Percentiles rank a stretch among this genome's conserved stretches.
Conservation (phyloP, 2,797 vertebrate genomes). For the Malacoctenus gilli region DNA sequence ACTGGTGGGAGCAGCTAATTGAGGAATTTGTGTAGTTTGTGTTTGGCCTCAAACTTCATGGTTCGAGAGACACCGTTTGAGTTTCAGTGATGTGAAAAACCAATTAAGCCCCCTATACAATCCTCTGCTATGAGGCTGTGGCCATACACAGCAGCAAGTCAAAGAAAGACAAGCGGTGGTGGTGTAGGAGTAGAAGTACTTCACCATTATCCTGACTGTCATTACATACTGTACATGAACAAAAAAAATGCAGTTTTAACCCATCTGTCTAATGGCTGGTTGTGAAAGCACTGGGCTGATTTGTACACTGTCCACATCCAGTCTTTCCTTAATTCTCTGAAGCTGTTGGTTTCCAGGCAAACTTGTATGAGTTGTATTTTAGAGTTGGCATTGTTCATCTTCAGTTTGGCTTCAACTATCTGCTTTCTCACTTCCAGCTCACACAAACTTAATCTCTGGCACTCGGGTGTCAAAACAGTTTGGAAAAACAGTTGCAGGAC, state of each 20-base stretch:
- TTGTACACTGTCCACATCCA: slow-evolving; percentile 16
- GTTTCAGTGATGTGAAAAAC: slow-evolving; percentile 42
- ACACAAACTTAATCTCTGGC: slow-evolving; percentile 50
- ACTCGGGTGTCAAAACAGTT: slow-evolving; percentile 42
- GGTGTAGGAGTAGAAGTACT: background rate
- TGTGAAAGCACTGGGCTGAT: slow-evolving; percentile 34
- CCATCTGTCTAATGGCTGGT: slow-evolving; percentile 9
- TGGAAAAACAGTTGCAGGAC: slow-evolving; percentile 38
- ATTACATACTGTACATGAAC: too few relatives aligned
- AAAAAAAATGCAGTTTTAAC: background rate
- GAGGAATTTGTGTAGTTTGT: slow-evolving; percentile 24
- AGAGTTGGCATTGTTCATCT: slow-evolving; percentile 23
- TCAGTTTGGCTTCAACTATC: slow-evolving; percentile 33
- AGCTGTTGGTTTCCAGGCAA: slow-evolving; percentile 21
- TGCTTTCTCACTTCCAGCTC: slow-evolving; percentile 37
- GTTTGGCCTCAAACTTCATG: slow-evolving; percentile 19
- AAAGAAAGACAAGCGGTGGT: background rate
- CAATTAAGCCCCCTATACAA: slow-evolving; percentile 27
- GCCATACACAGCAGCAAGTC: slow-evolving; percentile 15
- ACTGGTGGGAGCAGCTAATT: slow-evolving; percentile 13
- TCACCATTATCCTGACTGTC: background rate
- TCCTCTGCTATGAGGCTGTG: slow-evolving; percentile 17
- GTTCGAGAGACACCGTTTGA: slow-evolving; percentile 23
- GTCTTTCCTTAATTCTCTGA: slow-evolving; percentile 40
- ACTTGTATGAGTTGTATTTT: slow-evolving; percentile 38